Conservation (phyloP, 2,113 vertebrate species). For the Morone chrysops region DNA sequence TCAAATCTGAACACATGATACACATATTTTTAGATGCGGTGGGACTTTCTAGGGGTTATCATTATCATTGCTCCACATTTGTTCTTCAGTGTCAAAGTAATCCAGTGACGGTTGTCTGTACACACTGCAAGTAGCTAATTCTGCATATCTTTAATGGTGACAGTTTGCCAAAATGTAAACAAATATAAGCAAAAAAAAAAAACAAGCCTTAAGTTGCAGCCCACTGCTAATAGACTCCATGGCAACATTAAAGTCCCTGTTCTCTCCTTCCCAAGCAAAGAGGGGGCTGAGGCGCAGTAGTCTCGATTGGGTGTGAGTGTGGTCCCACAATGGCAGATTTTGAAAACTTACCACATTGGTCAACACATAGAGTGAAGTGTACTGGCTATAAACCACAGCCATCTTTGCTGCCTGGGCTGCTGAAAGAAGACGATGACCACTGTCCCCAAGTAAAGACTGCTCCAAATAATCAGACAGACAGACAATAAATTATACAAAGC, state of each 20-base stretch:
- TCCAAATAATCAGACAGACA: constrained; percentile 20
- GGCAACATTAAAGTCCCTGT: not conserved
- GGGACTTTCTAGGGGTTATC: not conserved
- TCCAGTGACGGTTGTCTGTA: not conserved
- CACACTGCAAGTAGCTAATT: not conserved
- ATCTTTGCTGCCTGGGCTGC: constrained; percentile 93
- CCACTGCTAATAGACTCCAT: not conserved
- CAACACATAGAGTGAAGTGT: constrained; percentile 92
- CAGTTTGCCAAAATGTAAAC: not conserved
- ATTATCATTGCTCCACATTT: not conserved
- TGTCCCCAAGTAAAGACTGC: constrained; percentile 85
- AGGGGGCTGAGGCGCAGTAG: too few species aligned
- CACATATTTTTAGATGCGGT: not conserved
- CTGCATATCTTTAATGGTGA: not conserved
- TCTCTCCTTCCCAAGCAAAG: not conserved
- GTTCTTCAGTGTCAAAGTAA: not conserved
- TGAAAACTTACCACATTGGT: constrained; percentile 86
- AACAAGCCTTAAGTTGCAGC: not conserved
- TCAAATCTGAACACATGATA: not conserved
- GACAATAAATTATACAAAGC: not conserved
- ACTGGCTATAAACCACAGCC: constrained; percentile 91
- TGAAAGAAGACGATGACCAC: constrained; percentile 87
- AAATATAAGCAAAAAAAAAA: not conserved
- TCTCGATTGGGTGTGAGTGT: not conserved
- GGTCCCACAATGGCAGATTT: not conserved